phyloP scores from a whole-genome alignment of 53 echinoderm and acorn worm species.

The Apostichopus leukothele region DNA sequence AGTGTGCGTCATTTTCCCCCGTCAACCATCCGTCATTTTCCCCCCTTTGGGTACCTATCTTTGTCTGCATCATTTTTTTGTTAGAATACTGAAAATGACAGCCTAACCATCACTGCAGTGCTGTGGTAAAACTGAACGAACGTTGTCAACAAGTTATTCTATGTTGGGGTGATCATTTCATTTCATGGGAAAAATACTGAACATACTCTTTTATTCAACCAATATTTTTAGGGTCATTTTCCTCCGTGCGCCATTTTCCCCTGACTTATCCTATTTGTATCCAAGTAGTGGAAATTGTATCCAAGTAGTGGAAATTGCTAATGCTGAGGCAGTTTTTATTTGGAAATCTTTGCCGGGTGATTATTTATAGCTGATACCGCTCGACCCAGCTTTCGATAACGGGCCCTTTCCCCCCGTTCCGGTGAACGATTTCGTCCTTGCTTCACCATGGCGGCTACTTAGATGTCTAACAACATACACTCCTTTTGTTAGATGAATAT shows the following conservation, averaged over 20 bases:
- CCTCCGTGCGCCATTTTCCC: slow-evolving; percentile 42
- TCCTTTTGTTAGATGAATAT: too few relatives aligned
- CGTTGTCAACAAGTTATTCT: slow-evolving; percentile 28
- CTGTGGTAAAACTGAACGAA: slow-evolving; percentile 36
- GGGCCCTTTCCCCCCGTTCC: too few relatives aligned
- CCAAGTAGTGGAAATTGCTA: too few relatives aligned
- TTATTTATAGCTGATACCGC: too few relatives aligned
- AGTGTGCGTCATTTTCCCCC: slow-evolving; percentile 40
- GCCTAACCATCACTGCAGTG: slow-evolving; percentile 36
- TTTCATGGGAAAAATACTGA: slow-evolving; percentile 42
- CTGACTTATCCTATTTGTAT: neutral
- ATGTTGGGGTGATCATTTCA: slow-evolving; percentile 35
- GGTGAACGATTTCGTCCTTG: too few relatives aligned
- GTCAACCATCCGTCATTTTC: slow-evolving; percentile 19
- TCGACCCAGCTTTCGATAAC: too few relatives aligned
- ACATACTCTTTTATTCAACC: slow-evolving; percentile 10
- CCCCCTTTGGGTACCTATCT: slow-evolving; percentile 21
- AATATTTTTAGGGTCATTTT: slow-evolving; percentile 40
- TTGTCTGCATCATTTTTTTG: slow-evolving; percentile 21
- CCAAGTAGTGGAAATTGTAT: too few relatives aligned
- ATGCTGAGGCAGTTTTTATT: too few relatives aligned
- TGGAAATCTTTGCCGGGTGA: too few relatives aligned
- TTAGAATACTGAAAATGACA: slow-evolving; percentile 41
- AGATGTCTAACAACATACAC: too few relatives aligned
- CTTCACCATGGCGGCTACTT: too few relatives aligned